Conservation (phyloP, 2,888 invertebrate genomes). For the Leptinotarsa juncta region DNA sequence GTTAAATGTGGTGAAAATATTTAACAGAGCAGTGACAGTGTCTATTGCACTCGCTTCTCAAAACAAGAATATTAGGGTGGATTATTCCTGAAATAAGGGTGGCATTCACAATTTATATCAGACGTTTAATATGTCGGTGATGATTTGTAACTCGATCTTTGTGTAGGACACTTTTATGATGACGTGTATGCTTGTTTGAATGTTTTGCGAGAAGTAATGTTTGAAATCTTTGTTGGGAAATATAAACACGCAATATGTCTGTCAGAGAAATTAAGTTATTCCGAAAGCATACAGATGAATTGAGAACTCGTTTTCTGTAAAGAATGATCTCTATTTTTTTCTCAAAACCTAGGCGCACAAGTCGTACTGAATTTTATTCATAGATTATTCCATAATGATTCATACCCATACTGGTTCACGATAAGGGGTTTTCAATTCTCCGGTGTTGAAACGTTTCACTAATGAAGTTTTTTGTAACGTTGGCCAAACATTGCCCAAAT, state of each 20-base stretch:
- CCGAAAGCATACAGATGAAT: neutral
- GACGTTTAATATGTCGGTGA: conserved; percentile 43
- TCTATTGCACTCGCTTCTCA: conserved; percentile 57
- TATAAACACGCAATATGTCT: neutral
- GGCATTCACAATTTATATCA: conserved; percentile 47
- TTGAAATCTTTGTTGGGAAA: neutral
- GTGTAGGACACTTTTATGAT: conserved; percentile 41
- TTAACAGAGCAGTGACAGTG: conserved; percentile 61
- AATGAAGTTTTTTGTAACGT: no score
- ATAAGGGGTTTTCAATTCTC: no score
- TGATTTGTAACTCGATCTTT: conserved; percentile 44
- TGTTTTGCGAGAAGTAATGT: conserved; percentile 34
- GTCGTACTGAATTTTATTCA: no score
- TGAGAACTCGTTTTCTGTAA: neutral
- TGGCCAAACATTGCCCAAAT: no score
- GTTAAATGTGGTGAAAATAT: conserved; percentile 65
- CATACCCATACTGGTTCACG: no score
- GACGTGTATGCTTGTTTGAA: conserved; percentile 39
- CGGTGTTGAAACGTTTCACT: no score
- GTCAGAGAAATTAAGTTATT: neutral
- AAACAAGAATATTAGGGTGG: conserved; percentile 51
- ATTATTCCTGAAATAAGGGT: conserved; percentile 49
- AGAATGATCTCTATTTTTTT: no score
- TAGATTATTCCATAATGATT: no score
- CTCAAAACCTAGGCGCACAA: no score